Base-by-base conservation (phyloP, 1,140 invertebrate genomes). In the Ips typographus region DNA sequence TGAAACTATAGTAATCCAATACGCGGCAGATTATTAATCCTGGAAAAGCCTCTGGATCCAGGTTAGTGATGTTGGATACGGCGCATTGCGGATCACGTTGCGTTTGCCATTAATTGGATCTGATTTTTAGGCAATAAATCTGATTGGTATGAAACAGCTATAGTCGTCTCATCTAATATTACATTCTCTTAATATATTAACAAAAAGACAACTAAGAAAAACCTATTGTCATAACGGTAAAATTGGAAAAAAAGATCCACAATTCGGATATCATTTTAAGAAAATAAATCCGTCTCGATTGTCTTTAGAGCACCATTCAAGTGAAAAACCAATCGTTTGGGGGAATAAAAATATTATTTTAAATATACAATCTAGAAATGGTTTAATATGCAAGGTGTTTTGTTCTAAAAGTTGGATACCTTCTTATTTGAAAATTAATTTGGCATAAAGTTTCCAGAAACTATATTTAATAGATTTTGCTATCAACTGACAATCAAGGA, bases 1-100 rank as follows among this genome's bases (percentile, higher is more conserved):
- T 22, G 44, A 49, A 49, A 49, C 44, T 49, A 49, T 49, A 49
- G 44, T 49, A 49, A 49, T 49, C 44, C 44, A 49, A 49, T 49
- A 49, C 22, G 22, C 22, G 44, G 6, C 44, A 49, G 44, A 22
- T 49, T 49, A 49, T 49, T 49, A 49, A 49, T 49, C 44, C 44
- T 49, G 44, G 44, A 49, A 49, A 49, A 49, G 44, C 44, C 44
- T 49, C 44, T 49, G 44, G 44, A 49, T 49, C 44, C 44, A 49
- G 44, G 44, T 49, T 49, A 49, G 44, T 49, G 44, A 49, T 49
- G 44, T 49, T 49, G 44, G 44, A 49, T 49, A 22, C 6, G 44
- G 44, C 44, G 44, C 44, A 49, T 49, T 49, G 44, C 44, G 44
- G 44, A 49, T 49, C 44, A 49, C 44, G 44, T 49, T 49, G 44